These are phyloP conservation scores for Monopterus albus DNA, from an alignment of 2,113 vertebrate species.

Conservation along the genomic window DNA sequence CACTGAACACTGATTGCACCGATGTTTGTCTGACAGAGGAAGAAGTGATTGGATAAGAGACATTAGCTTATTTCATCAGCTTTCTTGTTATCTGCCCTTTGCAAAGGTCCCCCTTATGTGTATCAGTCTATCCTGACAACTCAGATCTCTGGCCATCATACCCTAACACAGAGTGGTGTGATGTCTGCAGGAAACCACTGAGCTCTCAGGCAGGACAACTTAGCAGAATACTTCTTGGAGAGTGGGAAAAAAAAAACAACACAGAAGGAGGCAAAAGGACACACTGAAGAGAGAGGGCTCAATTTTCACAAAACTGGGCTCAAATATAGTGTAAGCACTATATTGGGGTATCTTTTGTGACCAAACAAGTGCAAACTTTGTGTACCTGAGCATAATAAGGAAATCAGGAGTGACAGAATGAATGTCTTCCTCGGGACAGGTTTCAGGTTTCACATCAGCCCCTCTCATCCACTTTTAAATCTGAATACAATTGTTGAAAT, in stretches of 20 bases:
- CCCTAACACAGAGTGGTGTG: conserved; percentile 55
- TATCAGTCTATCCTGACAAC: conserved; percentile 29
- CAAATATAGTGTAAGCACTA: background rate
- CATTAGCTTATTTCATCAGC: conserved; percentile 27
- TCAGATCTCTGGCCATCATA: conserved; percentile 50
- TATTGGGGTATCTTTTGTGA: background rate
- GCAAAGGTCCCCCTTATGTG: conserved; percentile 37
- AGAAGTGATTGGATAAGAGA: conserved; percentile 37
- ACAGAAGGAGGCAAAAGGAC: background rate
- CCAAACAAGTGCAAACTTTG: background rate
- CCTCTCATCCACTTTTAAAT: conserved; percentile 1
- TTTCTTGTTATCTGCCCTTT: conserved; percentile 41
- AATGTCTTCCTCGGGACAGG: background rate
- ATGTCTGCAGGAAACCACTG: conserved; percentile 25
- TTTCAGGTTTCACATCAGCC: background rate
- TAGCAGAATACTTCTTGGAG: conserved; percentile 31
- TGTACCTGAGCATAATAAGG: background rate
- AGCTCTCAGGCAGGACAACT: conserved; percentile 22
- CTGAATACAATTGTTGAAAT: conserved; percentile 10
- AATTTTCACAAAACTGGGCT: background rate
- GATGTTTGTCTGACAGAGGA: too few relatives aligned
- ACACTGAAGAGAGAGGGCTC: background rate
- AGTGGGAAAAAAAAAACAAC: conserved; percentile 23
- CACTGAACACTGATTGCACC: too few relatives aligned
- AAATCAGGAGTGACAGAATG: background rate